Evolutionary conservation across 2,797 vertebrate genomes (phyloP), one percentile per base, ranked within the genome.

Genomic region (Myiothlypis coronata): DNA sequence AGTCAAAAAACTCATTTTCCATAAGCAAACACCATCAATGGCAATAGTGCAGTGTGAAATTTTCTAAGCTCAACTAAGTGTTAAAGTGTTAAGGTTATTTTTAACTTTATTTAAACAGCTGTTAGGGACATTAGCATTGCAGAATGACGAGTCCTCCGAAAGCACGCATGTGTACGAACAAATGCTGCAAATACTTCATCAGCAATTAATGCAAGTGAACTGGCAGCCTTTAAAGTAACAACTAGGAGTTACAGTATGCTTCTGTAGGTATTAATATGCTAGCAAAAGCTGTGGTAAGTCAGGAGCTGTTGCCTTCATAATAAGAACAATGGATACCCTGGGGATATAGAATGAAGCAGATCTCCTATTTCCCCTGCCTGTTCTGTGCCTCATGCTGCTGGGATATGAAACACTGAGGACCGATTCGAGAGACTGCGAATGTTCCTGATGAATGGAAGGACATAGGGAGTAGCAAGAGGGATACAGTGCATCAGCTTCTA

Each of bases 311-410:
- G 89, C 55, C 77, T 94, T 86, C 68, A 43, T 34, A 94, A 65
- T 63, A 94, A 78, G 47, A 76, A 90, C 55, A 85, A 71, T 0
- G 22, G 78, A 82, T 92, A 94, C 90, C 94, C 96, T 93, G 86
- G 91, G 91, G 61, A 97, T 93, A 97, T 83, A 95, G 6, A 96
- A 90, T 68, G 96, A 97, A 79, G 93, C 5, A 72, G 91, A 89
- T 91, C 96, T 97, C 96, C 89, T 82, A 70, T 61, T 93, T 69
- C 90, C 91, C 93, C 93, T 94, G 94, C 87, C 96, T 89, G 91
- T 87, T 70, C 78, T 94, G 50, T 85, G 92, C 69, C 94, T 96
- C 93, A 89, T 2, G 69, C 74, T 89, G 89, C 64, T 57, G 3
- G 34, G 83, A 89, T 44, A 88, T 37, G 88, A 94, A 76, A 50